Percentiles rank a stretch among this genome's conserved stretches.
Conservation (phyloP, 2,797 vertebrate genomes). For the Chaetophractus vellerosus region DNA sequence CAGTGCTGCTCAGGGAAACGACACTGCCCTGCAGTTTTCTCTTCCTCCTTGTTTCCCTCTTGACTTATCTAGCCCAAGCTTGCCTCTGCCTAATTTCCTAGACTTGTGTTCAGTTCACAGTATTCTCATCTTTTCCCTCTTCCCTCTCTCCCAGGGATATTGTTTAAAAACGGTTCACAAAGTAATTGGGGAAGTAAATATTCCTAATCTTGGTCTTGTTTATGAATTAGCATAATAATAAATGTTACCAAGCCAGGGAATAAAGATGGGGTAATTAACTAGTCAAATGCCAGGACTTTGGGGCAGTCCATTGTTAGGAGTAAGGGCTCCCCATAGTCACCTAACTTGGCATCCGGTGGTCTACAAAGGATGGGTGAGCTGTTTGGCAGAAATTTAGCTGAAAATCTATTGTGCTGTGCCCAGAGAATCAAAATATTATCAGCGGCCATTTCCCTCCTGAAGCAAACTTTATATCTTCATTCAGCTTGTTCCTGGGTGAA, state of each 20-base stretch:
- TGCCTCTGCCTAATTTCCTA: background rate
- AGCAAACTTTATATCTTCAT: background rate
- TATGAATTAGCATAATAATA: background rate
- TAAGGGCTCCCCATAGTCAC: background rate
- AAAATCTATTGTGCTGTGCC: background rate
- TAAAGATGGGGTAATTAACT: background rate
- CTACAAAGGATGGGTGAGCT: background rate
- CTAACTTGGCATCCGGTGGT: background rate
- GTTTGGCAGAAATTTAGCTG: background rate
- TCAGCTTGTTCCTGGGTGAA: background rate
- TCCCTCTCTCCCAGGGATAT: background rate
- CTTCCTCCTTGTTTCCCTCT: background rate
- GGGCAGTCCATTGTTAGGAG: background rate
- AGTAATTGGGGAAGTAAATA: background rate
- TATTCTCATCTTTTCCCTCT: background rate
- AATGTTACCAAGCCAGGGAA: background rate
- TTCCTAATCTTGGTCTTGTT: background rate
- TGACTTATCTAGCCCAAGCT: background rate
- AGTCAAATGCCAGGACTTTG: background rate
- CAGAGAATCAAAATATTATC: background rate
- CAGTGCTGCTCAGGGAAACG: background rate
- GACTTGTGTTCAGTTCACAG: background rate
- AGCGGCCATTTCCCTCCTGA: background rate
- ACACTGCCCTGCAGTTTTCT: background rate
- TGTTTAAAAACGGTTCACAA: background rate